A percentile compares a stretch with the other conserved stretches of the same genome.
Evolutionary conservation across 2,888 invertebrate species (phyloP).

Genomic region (Scotopteryx bipunctaria): DNA sequence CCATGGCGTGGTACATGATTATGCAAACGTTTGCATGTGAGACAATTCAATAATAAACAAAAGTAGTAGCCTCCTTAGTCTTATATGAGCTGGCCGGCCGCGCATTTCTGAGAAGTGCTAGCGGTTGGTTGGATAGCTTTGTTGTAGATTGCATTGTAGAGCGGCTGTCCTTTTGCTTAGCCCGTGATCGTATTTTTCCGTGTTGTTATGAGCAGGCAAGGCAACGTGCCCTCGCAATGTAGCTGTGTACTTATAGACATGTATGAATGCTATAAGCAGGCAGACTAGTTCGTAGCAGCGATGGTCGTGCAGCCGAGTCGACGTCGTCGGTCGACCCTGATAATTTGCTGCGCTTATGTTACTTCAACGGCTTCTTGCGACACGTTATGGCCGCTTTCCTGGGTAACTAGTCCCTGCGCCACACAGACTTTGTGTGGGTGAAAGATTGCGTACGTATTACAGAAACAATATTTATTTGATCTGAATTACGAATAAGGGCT

Average conservation of each 20-base stretch:
- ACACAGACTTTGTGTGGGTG: constrained; percentile 44
- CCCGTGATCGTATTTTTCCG: constrained; percentile 69
- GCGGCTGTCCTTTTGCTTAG: constrained; percentile 62
- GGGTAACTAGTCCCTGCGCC: constrained; percentile 63
- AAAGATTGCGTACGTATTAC: constrained; percentile 1
- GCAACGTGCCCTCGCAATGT: constrained; percentile 53
- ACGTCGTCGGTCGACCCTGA: constrained; percentile 77
- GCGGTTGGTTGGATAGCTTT: constrained; percentile 52
- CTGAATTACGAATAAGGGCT: no score
- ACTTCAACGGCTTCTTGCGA: constrained; percentile 82
- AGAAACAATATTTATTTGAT: no score
- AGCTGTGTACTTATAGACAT: constrained; percentile 56
- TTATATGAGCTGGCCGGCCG: constrained; percentile 31
- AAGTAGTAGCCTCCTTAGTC: constrained; percentile 27
- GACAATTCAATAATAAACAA: constrained; percentile 32
- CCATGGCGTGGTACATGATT: no score
- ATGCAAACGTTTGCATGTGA: constrained; percentile 43
- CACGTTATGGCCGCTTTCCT: constrained; percentile 69
- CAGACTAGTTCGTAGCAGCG: constrained; percentile 63
- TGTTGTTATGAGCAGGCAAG: constrained; percentile 52
- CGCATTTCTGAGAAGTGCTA: constrained; percentile 54
- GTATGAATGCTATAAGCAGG: constrained; percentile 49
- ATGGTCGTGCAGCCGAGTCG: constrained; percentile 63
- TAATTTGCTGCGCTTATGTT: constrained; percentile 81
- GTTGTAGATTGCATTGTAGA: constrained; percentile 50